Base-by-base conservation (phyloP, 1,140 invertebrate species). In the Drosophila fuyamai region DNA sequence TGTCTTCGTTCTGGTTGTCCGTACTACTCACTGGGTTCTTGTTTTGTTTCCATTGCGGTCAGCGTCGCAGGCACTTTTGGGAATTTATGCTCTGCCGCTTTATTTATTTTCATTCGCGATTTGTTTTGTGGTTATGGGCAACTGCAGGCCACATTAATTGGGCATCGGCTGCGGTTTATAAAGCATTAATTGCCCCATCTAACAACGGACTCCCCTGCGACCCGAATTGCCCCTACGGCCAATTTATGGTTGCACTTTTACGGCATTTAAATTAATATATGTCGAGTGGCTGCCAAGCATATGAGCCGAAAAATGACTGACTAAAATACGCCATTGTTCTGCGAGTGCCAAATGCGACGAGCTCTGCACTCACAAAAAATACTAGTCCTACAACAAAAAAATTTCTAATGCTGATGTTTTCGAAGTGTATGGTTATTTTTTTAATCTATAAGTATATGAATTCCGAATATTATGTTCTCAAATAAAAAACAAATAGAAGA, bases 61-160 rank as follows among this genome's bases (percentile, higher is more conserved):
- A 56, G 46, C 57, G 60, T 71, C 72, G 72, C 65, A 51, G 65
- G 46, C 61, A 81, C 81, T 73, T 75, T 63, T 76, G 76, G 56
- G 76, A 66, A 66, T 76, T 80, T 66, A 81, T 61, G 50, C 46
- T 1, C 40, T 50, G 62, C n/a, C 36, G 13, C 48, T 58, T 43
- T 61, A 59, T 59, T 50, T 75, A 60, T 83, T 66, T 76, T 50
- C 54, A 60, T 76, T 66, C 61, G 50, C 59, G 38, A 62, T 55
- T 65, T 51, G 56, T 56, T 62, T 51, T 68, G 38, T 27, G 58
- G 53, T 41, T 78, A 74, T 59, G 71, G 65, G 57, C 81, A 84
- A 72, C 76, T 76, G 76, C 76, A 62, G 43, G 47, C 76, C 66
- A 65, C 67, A 81, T 78, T 86, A 86, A 86, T 78, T 86, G 78